phyloP scores from a whole-genome alignment of 1,140 invertebrate genomes.

The Trypoxylus dichotomus region DNA sequence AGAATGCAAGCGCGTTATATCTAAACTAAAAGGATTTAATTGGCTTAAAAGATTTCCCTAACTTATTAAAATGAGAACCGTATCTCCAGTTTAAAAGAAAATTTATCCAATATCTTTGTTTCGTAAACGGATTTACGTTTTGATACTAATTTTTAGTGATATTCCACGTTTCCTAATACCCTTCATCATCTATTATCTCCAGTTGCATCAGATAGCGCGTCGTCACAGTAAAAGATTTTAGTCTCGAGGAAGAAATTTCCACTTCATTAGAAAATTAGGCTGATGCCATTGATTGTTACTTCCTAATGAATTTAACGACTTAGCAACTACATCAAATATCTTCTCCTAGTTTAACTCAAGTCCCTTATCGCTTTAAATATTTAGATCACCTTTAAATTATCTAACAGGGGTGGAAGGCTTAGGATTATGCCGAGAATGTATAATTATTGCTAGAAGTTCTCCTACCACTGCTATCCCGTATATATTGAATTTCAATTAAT shows the following conservation, averaged over 20 bases:
- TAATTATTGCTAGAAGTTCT: background rate
- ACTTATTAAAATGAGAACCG: background rate
- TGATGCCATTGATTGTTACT: conserved; percentile 18
- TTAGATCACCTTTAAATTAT: conserved; percentile 3
- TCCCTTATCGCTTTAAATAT: conserved; percentile 20
- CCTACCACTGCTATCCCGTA: background rate
- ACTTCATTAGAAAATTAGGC: background rate
- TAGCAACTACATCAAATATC: conserved; percentile 10
- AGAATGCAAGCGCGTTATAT: too few species aligned
- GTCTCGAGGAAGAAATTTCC: background rate
- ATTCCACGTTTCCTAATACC: background rate
- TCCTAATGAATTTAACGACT: conserved; percentile 20
- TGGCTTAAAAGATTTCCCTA: too few species aligned
- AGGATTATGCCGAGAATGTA: conserved; percentile 19
- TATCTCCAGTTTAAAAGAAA: background rate
- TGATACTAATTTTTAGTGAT: background rate
- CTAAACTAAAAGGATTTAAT: too few species aligned
- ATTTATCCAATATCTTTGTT: background rate
- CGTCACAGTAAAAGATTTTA: background rate
- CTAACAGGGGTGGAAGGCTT: conserved; percentile 11
- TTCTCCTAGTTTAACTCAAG: background rate
- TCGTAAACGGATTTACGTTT: background rate
- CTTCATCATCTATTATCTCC: background rate
- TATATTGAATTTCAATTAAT: background rate
- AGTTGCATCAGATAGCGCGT: background rate